A percentile compares a stretch with the other conserved stretches of the same genome.
These are phyloP conservation scores for Cricetomys ansorgei DNA, from an alignment of 2,113 vertebrate genomes.

Conservation along the genomic window DNA sequence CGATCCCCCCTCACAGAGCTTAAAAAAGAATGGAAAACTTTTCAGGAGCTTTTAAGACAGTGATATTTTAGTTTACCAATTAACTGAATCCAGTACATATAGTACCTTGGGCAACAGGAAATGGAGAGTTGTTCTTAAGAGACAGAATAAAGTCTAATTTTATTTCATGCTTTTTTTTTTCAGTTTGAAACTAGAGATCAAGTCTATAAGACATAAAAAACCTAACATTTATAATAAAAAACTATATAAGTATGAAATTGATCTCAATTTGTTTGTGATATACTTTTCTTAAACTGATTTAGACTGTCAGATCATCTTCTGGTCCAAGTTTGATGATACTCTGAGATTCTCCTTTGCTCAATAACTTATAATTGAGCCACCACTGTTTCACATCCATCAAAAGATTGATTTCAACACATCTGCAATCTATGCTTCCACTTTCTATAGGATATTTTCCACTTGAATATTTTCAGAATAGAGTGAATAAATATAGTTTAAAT, in stretches of 20 bases:
- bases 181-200: background rate
- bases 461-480: slow-evolving; percentile 40
- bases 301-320: background rate
- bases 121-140: background rate
- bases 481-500: slow-evolving; percentile 16
- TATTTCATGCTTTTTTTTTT: background rate
- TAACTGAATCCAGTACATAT: slow-evolving; percentile 53
- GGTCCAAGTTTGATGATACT: background rate
- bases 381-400: background rate
- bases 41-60: slow-evolving; percentile 59
- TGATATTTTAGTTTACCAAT: slow-evolving; percentile 61
- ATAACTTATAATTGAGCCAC: background rate
- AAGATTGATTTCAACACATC: background rate
- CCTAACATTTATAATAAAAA: background rate
- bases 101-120: background rate
- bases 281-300: background rate
- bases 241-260: background rate
- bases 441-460: slow-evolving; percentile 11
- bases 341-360: slow-evolving; percentile 8
- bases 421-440: background rate
- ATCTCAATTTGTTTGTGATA: background rate
- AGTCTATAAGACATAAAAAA: background rate
- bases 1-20: background rate
- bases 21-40: slow-evolving; percentile 12
- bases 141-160: background rate